Conservation (phyloP, 2,113 vertebrate species). For the Heptranchias perlo region DNA sequence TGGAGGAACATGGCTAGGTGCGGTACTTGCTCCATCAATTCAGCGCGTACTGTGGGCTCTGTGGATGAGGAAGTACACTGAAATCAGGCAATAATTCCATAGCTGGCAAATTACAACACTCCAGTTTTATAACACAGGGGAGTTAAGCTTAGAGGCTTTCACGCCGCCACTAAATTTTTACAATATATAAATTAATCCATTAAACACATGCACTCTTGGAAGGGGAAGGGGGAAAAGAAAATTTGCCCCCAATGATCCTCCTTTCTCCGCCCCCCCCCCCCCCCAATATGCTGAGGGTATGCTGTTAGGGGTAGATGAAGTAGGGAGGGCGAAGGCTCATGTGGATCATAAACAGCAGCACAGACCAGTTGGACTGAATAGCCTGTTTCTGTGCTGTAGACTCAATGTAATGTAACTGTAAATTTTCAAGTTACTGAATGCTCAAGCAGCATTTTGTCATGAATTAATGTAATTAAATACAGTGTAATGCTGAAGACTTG, state of each 20-base stretch:
- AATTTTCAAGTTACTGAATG: background rate
- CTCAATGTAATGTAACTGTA: too few relatives aligned
- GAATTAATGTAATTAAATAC: background rate
- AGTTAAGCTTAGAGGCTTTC: background rate
- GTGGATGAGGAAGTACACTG: slow-evolving; percentile 42
- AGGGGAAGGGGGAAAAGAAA: background rate
- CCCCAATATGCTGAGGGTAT: background rate
- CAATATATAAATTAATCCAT: background rate
- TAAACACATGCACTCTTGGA: background rate
- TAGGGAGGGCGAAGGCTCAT: too few relatives aligned
- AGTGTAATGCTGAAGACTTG: too few relatives aligned
- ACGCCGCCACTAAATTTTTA: background rate
- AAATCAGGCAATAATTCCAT: background rate
- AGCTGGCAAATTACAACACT: background rate
- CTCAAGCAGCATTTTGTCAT: background rate
- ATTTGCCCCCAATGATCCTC: background rate
- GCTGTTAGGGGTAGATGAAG: too few relatives aligned
- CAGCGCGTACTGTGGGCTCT: slow-evolving; percentile 81
- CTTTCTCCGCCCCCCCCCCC: background rate
- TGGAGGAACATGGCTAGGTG: slow-evolving; percentile 78
- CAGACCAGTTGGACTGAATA: too few relatives aligned
- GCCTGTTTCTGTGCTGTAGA: too few relatives aligned
- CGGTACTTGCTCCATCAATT: slow-evolving; percentile 85
- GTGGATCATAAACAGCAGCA: too few relatives aligned
- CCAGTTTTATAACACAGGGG: background rate